A percentile compares a stretch with the other conserved stretches of the same genome.
phyloP scores from a whole-genome alignment of 2,113 vertebrate genomes.

The Cichladusa arquata region DNA sequence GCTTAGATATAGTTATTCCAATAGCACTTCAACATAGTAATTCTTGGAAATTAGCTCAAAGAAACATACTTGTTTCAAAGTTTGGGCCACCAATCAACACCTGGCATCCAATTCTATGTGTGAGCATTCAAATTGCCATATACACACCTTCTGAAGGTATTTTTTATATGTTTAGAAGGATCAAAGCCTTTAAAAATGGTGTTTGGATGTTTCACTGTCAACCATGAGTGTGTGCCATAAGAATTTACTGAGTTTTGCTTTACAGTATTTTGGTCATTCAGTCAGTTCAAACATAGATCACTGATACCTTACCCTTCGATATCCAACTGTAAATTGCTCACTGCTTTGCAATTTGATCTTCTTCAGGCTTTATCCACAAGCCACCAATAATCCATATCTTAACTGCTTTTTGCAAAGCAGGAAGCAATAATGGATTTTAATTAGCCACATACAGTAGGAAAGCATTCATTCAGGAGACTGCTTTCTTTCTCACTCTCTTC shows the following conservation, averaged over 20 bases:
- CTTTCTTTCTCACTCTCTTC: background rate
- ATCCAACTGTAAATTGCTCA: background rate
- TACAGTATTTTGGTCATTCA: background rate
- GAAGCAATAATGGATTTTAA: slow-evolving; percentile 14
- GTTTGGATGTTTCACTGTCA: background rate
- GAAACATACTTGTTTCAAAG: background rate
- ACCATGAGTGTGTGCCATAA: accelerated
- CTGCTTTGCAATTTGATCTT: background rate
- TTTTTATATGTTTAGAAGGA: background rate
- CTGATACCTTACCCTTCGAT: background rate
- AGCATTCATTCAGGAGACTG: background rate
- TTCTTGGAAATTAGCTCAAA: background rate
- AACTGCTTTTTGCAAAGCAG: background rate
- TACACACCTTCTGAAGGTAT: background rate
- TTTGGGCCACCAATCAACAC: background rate
- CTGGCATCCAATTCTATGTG: background rate
- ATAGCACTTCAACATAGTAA: background rate
- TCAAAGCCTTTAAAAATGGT: background rate
- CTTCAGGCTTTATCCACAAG: background rate
- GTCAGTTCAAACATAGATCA: background rate
- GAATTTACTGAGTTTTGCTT: background rate
- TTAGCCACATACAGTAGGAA: background rate
- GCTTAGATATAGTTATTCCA: background rate
- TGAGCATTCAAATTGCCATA: background rate
- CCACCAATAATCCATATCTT: background rate